A percentile compares a stretch with the other conserved stretches of the same genome.
Evolutionary conservation across 1,140 invertebrate genomes (phyloP).

Genomic region (Pristionchus pacificus): DNA sequence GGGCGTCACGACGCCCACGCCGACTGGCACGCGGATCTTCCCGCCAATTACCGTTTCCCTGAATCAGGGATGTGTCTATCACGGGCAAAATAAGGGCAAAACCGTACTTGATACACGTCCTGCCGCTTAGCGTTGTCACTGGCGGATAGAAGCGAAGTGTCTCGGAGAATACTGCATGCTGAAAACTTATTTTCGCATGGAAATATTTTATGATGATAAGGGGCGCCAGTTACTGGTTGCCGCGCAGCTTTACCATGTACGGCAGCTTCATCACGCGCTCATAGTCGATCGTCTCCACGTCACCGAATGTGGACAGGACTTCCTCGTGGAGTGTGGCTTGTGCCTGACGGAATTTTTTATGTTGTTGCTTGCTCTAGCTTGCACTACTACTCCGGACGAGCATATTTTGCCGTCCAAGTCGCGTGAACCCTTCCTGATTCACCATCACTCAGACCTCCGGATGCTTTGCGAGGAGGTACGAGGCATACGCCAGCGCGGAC

Average conservation of each 20-base stretch:
- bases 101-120: neutral
- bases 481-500: no score
- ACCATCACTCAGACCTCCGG: no score
- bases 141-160: neutral
- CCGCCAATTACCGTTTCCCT: neutral
- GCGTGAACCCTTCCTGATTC: no score
- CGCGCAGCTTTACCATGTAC: neutral
- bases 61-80: no score
- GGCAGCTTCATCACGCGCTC: conserved; percentile 11
- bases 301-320: conserved; percentile 44
- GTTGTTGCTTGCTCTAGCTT: no score
- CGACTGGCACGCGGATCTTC: conserved; percentile 27
- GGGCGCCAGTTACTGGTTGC: no score
- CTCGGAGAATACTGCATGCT: neutral
- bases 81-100: no score
- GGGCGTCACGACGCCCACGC: conserved; percentile 47
- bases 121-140: neutral
- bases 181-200: neutral
- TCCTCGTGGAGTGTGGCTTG: neutral
- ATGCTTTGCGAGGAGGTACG: no score
- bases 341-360: no score
- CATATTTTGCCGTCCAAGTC: no score
- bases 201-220: no score
- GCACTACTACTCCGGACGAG: no score
- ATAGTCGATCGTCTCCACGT: conserved; percentile 49